phyloP scores from a whole-genome alignment of 2,888 invertebrate species.

The Drosophila ustulata region DNA sequence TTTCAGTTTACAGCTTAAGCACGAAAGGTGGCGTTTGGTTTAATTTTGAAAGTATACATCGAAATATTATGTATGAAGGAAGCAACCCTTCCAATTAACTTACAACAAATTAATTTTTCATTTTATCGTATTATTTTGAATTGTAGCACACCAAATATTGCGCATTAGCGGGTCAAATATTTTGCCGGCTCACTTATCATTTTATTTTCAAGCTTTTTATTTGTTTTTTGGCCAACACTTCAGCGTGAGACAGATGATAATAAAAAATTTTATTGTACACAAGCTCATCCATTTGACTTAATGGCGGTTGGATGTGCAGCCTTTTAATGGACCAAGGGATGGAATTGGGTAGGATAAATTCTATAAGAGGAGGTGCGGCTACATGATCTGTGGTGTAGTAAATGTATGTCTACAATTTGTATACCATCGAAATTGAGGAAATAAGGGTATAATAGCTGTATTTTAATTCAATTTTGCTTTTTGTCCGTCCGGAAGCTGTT shows the following conservation, averaged over 20 bases:
- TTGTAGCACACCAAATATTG: constrained; percentile 39
- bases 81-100: background rate
- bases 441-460: background rate
- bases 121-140: background rate
- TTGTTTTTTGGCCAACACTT: constrained; percentile 60
- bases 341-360: background rate
- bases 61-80: background rate
- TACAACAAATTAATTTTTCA: too few species aligned
- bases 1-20: background rate
- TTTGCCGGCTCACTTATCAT: constrained; percentile 58
- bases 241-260: constrained; percentile 77
- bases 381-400: constrained; percentile 56
- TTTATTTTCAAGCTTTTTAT: constrained; percentile 33
- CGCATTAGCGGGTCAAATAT: constrained; percentile 35
- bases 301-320: constrained; percentile 83
- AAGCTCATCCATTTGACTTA: constrained; percentile 84
- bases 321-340: constrained; percentile 65
- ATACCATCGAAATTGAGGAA: background rate
- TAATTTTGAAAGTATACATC: background rate
- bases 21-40: too few species aligned
- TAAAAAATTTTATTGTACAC: constrained; percentile 81
- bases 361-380: background rate
- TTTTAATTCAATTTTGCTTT: too few species aligned
- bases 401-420: constrained; percentile 57
- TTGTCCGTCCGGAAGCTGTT: too few species aligned